These are phyloP conservation scores for Ranitomeya variabilis DNA, from an alignment of 2,113 vertebrate species.

Conservation along the genomic window DNA sequence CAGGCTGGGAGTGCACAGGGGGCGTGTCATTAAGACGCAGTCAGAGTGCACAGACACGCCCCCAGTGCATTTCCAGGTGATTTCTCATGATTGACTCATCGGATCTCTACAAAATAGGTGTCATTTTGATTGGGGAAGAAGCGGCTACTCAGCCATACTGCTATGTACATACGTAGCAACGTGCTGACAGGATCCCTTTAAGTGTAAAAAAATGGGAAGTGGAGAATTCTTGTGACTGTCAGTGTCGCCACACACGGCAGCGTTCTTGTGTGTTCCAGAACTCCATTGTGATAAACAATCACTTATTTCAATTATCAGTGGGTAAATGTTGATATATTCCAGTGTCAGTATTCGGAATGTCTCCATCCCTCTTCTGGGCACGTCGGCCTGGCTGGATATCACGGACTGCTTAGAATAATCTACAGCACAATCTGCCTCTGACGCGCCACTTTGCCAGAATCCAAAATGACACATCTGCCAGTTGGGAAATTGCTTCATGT, in stretches of 20 bases:
- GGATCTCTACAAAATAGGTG: too few relatives aligned
- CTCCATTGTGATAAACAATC: conserved; percentile 27
- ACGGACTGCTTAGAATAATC: conserved; percentile 21
- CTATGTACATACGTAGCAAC: too few relatives aligned
- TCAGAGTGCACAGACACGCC: too few relatives aligned
- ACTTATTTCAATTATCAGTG: conserved; percentile 38
- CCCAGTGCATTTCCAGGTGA: too few relatives aligned
- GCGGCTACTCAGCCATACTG: too few relatives aligned
- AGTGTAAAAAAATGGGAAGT: too few relatives aligned
- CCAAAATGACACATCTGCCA: conserved; percentile 38
- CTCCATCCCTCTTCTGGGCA: conserved; percentile 35
- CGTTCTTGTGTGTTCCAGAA: background rate
- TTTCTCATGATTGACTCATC: too few relatives aligned
- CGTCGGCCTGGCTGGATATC: background rate
- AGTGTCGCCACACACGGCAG: background rate
- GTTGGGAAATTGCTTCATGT: conserved; percentile 38
- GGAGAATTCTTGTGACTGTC: background rate
- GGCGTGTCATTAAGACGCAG: too few relatives aligned
- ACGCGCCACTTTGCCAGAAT: conserved; percentile 30
- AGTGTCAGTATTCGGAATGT: background rate
- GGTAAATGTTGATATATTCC: conserved; percentile 39
- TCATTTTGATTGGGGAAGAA: too few relatives aligned
- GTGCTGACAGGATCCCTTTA: too few relatives aligned
- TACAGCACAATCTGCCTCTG: conserved; percentile 29
- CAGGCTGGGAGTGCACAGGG: too few relatives aligned